These are phyloP conservation scores for Parnassius mnemosyne DNA, from an alignment of 2,888 invertebrate genomes.

Conservation along the genomic window DNA sequence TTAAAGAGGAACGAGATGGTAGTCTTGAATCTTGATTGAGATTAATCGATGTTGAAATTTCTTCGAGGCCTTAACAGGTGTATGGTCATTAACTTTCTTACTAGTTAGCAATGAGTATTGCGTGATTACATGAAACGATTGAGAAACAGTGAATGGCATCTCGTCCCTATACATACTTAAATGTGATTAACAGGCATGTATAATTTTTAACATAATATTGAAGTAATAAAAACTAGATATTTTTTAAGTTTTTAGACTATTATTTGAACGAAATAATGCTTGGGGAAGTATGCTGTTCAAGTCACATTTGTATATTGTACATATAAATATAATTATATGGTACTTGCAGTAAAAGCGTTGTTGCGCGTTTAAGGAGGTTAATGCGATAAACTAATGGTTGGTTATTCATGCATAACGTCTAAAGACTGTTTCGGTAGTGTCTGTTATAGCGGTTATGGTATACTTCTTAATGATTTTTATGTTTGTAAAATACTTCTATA, in stretches of 20 bases:
- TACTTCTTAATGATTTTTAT: too few species aligned
- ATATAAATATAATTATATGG: too few species aligned
- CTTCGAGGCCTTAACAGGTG: not conserved
- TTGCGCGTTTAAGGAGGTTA: constrained; percentile 13
- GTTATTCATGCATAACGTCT: constrained; percentile 11
- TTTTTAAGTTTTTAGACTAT: too few species aligned
- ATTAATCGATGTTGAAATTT: not conserved
- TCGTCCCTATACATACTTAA: not conserved
- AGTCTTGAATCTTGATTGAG: not conserved
- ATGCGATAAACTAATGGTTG: constrained; percentile 17
- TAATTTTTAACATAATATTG: not conserved
- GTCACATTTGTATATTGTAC: too few species aligned
- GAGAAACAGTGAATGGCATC: not conserved
- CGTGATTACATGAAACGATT: not conserved
- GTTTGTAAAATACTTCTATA: too few species aligned
- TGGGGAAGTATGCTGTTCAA: too few species aligned
- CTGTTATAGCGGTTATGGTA: too few species aligned
- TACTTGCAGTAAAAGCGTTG: not conserved
- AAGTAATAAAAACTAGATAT: not conserved
- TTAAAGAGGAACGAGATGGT: too few species aligned
- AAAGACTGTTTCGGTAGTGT: not conserved
- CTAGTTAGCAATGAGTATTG: not conserved
- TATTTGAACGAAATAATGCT: too few species aligned
- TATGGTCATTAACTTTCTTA: not conserved
- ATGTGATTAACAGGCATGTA: not conserved